Base-by-base conservation (phyloP, 2,888 invertebrate species). In the Ornithoptera priamus region DNA sequence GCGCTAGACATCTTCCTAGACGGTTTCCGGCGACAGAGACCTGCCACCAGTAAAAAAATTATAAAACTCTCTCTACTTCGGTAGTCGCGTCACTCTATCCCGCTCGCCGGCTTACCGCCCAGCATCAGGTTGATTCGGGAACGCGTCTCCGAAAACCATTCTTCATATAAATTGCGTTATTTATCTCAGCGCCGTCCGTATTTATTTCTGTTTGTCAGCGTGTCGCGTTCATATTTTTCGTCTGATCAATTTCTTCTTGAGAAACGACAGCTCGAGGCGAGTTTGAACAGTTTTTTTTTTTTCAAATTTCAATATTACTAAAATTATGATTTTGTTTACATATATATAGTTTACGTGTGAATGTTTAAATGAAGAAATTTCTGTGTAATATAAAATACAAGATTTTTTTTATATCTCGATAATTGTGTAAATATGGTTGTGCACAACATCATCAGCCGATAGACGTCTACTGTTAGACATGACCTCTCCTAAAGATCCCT, bases 191-290 rank as follows among this genome's bases (percentile, higher is more conserved):
- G 67, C 66, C 66, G 62, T 66, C 66, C 69, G 70, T 75, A 75
- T 76, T 75, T 76, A 75, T 70, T 53, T 75, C 72, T 71, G 71
- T 68, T 71, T 72, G 74, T 75, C 75, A 72, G 67, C 65, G 69
- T 71, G 69, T 71, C 71, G 67, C 62, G 62, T 61, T 75, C 71
- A 74, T 76, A 76, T 68, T 77, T 56, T 72, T 72, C 67, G 67
- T 73, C 72, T 69, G 73, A 75, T 71, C 69, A 74, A 65, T 60
- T 71, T 67, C 63, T 66, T 56, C 50, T 68, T 69, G 69, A 75
- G 68, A 69, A 72, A 71, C 69, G 62, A 61, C 57, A 69, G 71
- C 71, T 65, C 15, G 5, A 53, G 17, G 53, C n/a, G 53, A 53
- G n/a, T 6, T 18, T 17, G 53, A 17, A 53, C 18, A 6, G 10